phyloP scores from a whole-genome alignment of 1,140 invertebrate species.

The Drosophila guanche region DNA sequence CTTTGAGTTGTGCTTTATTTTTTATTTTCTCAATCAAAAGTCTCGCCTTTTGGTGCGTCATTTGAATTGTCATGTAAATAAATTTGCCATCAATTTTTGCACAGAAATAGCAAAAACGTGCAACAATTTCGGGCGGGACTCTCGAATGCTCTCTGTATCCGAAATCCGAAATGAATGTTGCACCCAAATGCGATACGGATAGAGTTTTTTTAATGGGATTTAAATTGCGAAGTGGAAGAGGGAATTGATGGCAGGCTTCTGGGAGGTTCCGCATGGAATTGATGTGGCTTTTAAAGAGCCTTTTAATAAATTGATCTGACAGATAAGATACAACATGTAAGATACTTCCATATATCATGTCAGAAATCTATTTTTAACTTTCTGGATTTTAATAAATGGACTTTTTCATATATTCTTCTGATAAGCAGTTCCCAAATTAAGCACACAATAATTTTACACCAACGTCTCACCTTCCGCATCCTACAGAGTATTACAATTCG shows the following conservation, averaged over 20 bases:
- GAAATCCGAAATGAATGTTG: not conserved
- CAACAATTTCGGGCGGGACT: conserved; percentile 16
- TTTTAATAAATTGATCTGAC: no score
- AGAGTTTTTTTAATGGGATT: conserved; percentile 10
- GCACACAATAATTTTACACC: no score
- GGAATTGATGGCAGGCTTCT: not conserved
- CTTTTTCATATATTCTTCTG: not conserved
- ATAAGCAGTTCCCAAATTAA: not conserved
- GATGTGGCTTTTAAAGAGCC: no score
- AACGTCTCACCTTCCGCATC: not conserved
- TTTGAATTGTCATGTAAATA: conserved; percentile 42
- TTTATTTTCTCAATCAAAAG: conserved; percentile 30
- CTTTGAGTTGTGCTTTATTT: conserved; percentile 17
- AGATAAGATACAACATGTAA: no score
- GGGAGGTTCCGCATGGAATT: no score
- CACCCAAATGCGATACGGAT: conserved; percentile 12
- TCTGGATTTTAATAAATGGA: no score
- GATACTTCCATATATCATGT: no score
- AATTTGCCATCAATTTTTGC: conserved; percentile 33
- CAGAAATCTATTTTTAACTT: no score
- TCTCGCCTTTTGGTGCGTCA: conserved; percentile 21
- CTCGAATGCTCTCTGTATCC: conserved; percentile 15
- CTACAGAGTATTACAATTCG: conserved; percentile 12
- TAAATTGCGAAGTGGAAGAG: conserved; percentile 16
- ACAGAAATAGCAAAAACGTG: conserved; percentile 36